These are phyloP conservation scores for Pygoscelis antarcticus DNA, from an alignment of 2,113 vertebrate genomes.

Conservation along the genomic window DNA sequence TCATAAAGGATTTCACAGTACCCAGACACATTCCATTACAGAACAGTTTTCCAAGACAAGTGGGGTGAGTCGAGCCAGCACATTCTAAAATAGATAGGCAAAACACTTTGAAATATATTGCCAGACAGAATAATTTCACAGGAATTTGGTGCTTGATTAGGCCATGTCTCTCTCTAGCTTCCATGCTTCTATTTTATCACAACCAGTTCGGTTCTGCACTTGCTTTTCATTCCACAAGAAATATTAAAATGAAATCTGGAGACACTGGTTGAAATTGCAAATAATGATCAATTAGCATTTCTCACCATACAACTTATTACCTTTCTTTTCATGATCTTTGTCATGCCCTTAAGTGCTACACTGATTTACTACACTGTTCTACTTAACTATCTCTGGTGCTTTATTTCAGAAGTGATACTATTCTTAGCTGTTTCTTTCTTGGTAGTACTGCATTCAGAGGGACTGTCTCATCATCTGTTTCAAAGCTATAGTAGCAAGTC, in stretches of 20 bases:
- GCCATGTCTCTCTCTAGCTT: not conserved
- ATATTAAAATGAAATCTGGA: slow-evolving; percentile 9
- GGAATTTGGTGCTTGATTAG: not conserved
- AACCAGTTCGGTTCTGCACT: not conserved
- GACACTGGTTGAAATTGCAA: not conserved
- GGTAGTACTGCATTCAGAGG: not conserved
- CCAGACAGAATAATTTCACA: not conserved
- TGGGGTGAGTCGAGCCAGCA: not conserved
- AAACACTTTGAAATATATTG: not conserved
- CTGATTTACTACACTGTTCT: slow-evolving; percentile 29
- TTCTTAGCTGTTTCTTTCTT: not conserved
- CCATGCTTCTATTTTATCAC: not conserved
- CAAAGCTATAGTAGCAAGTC: not conserved
- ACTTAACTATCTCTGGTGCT: slow-evolving; percentile 13
- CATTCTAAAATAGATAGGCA: not conserved
- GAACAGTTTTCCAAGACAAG: not conserved
- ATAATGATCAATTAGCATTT: not conserved
- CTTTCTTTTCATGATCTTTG: not conserved
- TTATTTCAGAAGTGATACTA: not conserved
- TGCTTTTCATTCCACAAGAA: not conserved
- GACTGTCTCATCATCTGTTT: not conserved
- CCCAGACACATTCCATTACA: not conserved
- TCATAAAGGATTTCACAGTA: not conserved
- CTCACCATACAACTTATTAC: slow-evolving; percentile 1
- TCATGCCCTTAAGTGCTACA: not conserved